Evolutionary conservation across 2,888 invertebrate genomes (phyloP), one percentile per base, ranked within the genome.

Genomic region (Caenorhabditis japonica): DNA sequence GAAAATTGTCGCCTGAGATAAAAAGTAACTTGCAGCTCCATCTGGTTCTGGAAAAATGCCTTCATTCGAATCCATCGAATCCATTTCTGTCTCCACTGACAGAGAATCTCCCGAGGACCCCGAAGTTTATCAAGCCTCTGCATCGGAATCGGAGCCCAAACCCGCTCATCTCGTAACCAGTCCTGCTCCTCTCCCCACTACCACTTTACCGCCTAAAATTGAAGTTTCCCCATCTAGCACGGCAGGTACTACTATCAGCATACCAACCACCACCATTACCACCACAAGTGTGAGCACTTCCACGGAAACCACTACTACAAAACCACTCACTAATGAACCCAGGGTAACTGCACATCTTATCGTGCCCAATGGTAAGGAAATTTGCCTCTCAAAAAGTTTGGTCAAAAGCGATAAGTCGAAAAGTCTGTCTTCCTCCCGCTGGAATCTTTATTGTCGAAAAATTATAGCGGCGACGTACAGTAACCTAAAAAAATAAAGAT

Each of bases 71-170:
- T 46, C 58, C 0, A 68, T 58, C 13, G 58, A 55, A 13, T 41
- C 41, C 4, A n/a, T n/a, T n/a, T n/a, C n/a, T n/a, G 33, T 49
- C 1, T 38, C 34, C 4, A n/a, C 51, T 2, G 71, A 62, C 23
- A 30, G 43, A 17, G 71, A 71, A 23, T 21, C 56, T 30, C 71
- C 71, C 8, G 51, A 56, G 21, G 58, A 62, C 25, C 61, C 58
- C 3, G 47, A 36, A n/a, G 47, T 10, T 1, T 58, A 58, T 8
- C 21, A 23, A n/a, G 68, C 58, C 17, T 38, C 51, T 46, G 58
- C 58, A 4, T 21, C 51, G 36, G 68, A 59, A 47, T 41, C 33
- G 19, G 19, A 33, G 10, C 1, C 7, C 3, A 3, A 30, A 7
- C 25, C 13, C 4, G 30, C 21, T 1, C 41, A 27, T 21, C 8